Conservation (phyloP, 2,888 invertebrate genomes). For the Dolichopus griseipennis region DNA sequence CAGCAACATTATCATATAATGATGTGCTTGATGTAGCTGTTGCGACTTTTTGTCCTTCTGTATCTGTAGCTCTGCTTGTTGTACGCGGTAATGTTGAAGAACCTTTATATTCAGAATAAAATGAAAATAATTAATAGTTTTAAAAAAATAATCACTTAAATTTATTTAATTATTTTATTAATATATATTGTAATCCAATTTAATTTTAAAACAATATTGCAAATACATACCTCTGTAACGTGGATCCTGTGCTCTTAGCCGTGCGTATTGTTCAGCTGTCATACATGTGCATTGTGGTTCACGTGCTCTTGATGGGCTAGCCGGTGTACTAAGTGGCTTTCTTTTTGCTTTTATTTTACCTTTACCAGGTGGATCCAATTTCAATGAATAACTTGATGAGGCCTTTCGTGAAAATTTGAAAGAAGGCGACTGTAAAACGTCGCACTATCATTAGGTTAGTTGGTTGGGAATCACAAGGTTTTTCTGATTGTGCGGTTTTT, state of each 20-base stretch:
- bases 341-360: constrained; percentile 80
- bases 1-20: constrained; percentile 72
- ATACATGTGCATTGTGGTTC: constrained; percentile 93
- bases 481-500: constrained; percentile 42
- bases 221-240: constrained; percentile 56
- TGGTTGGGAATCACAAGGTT: constrained; percentile 45
- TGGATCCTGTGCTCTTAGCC: constrained; percentile 75
- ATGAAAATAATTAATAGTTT: constrained; percentile 27
- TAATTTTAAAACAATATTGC: constrained; percentile 11
- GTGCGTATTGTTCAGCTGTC: constrained; percentile 85
- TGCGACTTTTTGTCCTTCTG: constrained; percentile 62
- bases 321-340: constrained; percentile 87
- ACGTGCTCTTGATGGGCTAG: constrained; percentile 74
- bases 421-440: constrained; percentile 84
- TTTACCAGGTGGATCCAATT: constrained; percentile 81
- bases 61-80: constrained; percentile 59
- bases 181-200: constrained; percentile 7
- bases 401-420: constrained; percentile 97
- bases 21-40: constrained; percentile 83
- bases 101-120: constrained; percentile 46
- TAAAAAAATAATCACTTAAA: constrained; percentile 19
- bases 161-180: neutral
- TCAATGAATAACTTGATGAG: constrained; percentile 91
- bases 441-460: constrained; percentile 51
- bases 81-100: constrained; percentile 78